A percentile compares a stretch with the other conserved stretches of the same genome.
Conservation (phyloP, 2,888 invertebrate genomes). For the Drosophila rellima region DNA sequence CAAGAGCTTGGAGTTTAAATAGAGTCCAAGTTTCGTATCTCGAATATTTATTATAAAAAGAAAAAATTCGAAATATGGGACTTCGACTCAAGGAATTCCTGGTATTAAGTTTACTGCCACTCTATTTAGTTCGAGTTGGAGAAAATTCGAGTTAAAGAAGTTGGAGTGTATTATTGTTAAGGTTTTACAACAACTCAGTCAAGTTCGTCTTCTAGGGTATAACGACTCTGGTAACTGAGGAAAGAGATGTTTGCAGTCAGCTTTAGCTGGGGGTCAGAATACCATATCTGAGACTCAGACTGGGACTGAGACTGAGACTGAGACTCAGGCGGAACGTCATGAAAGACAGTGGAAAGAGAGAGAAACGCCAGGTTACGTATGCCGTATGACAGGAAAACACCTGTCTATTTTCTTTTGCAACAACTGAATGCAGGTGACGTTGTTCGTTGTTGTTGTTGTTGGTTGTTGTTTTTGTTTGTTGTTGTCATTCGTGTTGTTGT, state of each 20-base stretch:
- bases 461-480: conserved; percentile 42
- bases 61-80: too few species aligned
- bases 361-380: conserved; percentile 31
- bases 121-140: too few species aligned
- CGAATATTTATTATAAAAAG: too few species aligned
- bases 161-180: too few species aligned
- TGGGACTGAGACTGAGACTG: conserved; percentile 18
- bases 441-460: conserved; percentile 21
- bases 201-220: conserved; percentile 39
- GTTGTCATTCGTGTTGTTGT: conserved; percentile 20
- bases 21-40: too few species aligned
- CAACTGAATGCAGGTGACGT: conserved; percentile 26
- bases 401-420: conserved; percentile 60
- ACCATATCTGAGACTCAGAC: conserved; percentile 17
- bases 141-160: too few species aligned
- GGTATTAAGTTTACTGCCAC: too few species aligned
- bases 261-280: conserved; percentile 32
- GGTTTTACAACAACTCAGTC: too few species aligned
- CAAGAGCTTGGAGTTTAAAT: too few species aligned
- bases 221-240: conserved; percentile 2
- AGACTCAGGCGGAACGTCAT: conserved; percentile 19
- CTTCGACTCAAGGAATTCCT: too few species aligned
- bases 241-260: conserved; percentile 14
- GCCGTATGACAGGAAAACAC: conserved; percentile 70
- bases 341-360: conserved; percentile 22